Conservation (phyloP, 2,888 invertebrate genomes). For the Ptilodon capucinus region DNA sequence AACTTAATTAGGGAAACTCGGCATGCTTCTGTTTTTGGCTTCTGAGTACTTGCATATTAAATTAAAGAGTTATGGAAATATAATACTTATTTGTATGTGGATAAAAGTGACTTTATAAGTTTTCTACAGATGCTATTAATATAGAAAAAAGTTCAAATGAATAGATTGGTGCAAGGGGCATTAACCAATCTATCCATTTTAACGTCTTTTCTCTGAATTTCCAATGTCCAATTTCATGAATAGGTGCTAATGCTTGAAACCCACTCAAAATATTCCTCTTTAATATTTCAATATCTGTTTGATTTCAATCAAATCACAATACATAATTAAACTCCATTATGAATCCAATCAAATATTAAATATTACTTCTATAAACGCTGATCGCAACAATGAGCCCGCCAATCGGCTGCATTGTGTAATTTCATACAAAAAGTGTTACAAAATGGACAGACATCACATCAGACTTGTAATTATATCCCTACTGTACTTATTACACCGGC, state of each 20-base stretch:
- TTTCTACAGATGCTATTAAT: no score
- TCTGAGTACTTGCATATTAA: no score
- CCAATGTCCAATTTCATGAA: no score
- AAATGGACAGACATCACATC: constrained; percentile 38
- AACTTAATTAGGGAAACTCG: no score
- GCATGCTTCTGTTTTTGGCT: no score
- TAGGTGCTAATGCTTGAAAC: not conserved
- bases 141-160: no score
- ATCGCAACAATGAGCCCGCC: constrained; percentile 33
- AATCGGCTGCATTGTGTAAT: constrained; percentile 42
- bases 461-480: constrained; percentile 59
- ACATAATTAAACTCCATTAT: constrained; percentile 31
- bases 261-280: not conserved
- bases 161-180: no score
- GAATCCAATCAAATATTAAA: constrained; percentile 36
- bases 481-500: constrained; percentile 60
- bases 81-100: no score
- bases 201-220: no score
- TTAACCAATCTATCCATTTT: no score
- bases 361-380: constrained; percentile 29
- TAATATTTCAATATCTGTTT: constrained; percentile 19
- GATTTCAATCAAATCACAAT: constrained; percentile 27
- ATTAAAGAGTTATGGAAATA: no score
- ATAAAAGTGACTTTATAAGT: no score
- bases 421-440: constrained; percentile 37